Percentiles rank a stretch among this genome's conserved stretches.
These are phyloP conservation scores for Bucorvus abyssinicus DNA, from an alignment of 2,797 vertebrate species.

Conservation along the genomic window DNA sequence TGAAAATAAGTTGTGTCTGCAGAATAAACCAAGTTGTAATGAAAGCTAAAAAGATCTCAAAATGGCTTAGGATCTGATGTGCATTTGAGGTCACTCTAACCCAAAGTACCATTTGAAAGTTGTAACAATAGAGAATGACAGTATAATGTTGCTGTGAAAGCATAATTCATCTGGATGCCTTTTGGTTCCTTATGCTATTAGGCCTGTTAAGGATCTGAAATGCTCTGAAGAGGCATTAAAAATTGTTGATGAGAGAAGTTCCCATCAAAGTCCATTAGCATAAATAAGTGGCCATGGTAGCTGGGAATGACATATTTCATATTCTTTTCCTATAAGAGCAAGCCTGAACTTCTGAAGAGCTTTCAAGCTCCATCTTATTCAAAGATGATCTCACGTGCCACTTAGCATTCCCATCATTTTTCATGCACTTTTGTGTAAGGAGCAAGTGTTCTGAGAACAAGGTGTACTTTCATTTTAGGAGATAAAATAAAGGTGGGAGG, in stretches of 20 bases:
- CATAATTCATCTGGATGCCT: conserved; percentile 6
- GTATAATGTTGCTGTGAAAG: conserved; percentile 6
- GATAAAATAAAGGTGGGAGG: neutral
- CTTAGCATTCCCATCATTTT: conserved; percentile 2
- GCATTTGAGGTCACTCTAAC: neutral
- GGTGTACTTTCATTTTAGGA: neutral
- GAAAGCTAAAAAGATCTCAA: neutral
- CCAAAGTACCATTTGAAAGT: neutral
- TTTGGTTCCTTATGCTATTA: neutral
- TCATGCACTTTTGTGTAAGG: neutral
- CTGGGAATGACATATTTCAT: conserved; percentile 1
- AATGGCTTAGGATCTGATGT: neutral
- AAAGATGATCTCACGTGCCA: conserved; percentile 25
- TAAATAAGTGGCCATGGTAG: conserved; percentile 32
- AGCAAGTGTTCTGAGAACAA: neutral
- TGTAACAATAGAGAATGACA: neutral
- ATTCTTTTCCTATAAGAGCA: conserved; percentile 11
- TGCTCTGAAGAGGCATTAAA: conserved; percentile 20
- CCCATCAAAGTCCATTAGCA: conserved; percentile 43
- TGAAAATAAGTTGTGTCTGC: neutral
- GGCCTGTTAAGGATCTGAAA: conserved; percentile 23
- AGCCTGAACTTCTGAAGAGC: conserved; percentile 30
- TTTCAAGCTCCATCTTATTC: conserved; percentile 33
- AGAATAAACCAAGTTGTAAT: neutral
- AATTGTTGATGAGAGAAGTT: conserved; percentile 22